Base-by-base conservation (phyloP, 1,140 invertebrate genomes). In the Zaprionus kolodkinae region DNA sequence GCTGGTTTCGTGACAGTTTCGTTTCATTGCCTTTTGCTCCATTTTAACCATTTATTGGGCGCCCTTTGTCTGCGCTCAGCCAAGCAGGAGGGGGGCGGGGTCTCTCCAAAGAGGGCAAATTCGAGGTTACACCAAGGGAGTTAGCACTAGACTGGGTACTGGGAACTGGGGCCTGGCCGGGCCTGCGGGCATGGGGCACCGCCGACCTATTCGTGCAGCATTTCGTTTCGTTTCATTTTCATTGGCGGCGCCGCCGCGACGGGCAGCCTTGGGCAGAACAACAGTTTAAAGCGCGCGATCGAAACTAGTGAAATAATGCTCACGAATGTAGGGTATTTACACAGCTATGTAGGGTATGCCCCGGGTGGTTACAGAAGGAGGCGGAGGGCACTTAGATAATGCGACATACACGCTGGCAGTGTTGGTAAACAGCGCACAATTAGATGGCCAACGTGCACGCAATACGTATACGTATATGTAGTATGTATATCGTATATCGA, bases 1-100 rank as follows among this genome's bases (percentile, higher is more conserved):
- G 52, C 72, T 80, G 61, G 84, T 84, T 81, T 88, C 84, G 84
- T 87, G 84, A 87, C 84, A 89, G 81, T 87, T 87, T 86, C 83
- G 74, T 89, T 88, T 89, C 78, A 89, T 89, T 84, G 84, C 77
- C 88, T 88, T 88, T 76, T 88, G 85, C 74, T 89, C 70, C 85
- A 80, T 89, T 88, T 88, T 84, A 78, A 88, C 74, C 84, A 88
- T 89, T 89, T 84, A 84, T 88, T 78, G 81, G 85, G 84, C 80
- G 84, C 77, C 80, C 75, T 83, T 81, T 70, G 60, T 75, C 67
- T 71, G 68, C 36, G 27, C 13, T 33, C 38, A 52, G 33, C 11
- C 10, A 38, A 2, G 54, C 6, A 38, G 33, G 13, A 35, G 57
- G 11, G 36, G 52, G 33, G 33, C 25, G 2, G 25, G 25, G 1